Evolutionary conservation across 2,888 invertebrate genomes (phyloP).

Genomic region (Ectemnius cavifrons): DNA sequence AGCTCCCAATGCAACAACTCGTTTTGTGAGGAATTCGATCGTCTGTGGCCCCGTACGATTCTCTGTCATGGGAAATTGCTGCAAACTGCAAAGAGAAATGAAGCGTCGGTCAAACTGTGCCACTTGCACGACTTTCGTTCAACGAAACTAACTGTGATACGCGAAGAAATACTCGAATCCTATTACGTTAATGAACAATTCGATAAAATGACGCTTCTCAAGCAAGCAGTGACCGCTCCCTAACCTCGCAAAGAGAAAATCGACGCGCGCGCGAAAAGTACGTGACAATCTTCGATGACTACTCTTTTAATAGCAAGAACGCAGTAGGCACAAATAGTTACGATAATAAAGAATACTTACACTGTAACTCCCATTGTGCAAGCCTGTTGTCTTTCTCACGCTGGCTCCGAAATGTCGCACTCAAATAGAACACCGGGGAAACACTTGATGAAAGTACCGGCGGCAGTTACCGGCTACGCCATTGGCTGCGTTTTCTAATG

Average conservation of each 20-base stretch:
- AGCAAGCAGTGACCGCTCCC: conserved; percentile 31
- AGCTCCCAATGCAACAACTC: conserved; percentile 92
- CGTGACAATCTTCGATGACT: background rate
- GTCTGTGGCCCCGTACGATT: conserved; percentile 94
- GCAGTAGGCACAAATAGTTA: background rate
- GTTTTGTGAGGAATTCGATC: conserved; percentile 91
- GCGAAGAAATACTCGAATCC: background rate
- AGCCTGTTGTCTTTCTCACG: background rate
- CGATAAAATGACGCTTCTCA: background rate
- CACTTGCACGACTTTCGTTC: background rate
- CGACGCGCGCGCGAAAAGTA: conserved; percentile 7
- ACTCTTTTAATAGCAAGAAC: background rate
- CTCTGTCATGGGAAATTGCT: conserved; percentile 92
- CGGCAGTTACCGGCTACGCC: conserved; percentile 5
- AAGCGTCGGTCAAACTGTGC: conserved; percentile 17
- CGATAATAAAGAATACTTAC: conserved; percentile 74
- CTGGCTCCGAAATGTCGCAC: no score
- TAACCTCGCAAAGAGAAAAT: conserved; percentile 37
- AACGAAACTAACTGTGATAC: no score
- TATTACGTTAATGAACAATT: background rate
- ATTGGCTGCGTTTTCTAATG: background rate
- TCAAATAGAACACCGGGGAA: conserved; percentile 8
- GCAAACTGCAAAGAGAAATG: conserved; percentile 80
- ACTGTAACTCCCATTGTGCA: conserved; percentile 83
- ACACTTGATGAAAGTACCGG: conserved; percentile 24